Evolutionary conservation across 2,888 invertebrate genomes (phyloP).

Genomic region (Drosophila anomelani): DNA sequence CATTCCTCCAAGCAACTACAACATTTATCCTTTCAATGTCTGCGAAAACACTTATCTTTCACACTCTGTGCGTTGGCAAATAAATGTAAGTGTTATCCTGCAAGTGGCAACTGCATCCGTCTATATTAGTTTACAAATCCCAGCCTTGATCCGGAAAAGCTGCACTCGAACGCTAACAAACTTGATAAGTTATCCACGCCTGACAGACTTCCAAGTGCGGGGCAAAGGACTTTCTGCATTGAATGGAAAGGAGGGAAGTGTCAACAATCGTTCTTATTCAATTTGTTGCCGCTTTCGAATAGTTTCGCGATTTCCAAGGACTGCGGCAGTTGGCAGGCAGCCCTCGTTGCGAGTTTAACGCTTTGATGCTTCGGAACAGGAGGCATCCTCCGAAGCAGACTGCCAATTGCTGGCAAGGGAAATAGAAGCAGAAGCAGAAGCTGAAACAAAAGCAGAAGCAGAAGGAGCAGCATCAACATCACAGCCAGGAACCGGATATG

Average conservation of each 20-base stretch:
- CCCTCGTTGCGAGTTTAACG: constrained; percentile 58
- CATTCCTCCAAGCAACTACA: neutral
- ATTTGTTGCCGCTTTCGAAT: constrained; percentile 50
- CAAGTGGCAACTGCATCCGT: constrained; percentile 13
- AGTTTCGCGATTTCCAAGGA: constrained; percentile 33
- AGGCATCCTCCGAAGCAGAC: constrained; percentile 18
- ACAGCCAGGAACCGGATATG: constrained; percentile 34
- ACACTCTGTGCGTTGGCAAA: constrained; percentile 14
- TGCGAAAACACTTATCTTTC: constrained; percentile 21
- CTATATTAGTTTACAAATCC: constrained; percentile 40
- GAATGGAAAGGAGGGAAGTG: constrained; percentile 39
- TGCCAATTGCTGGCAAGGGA: constrained; percentile 10
- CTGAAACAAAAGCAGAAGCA: neutral
- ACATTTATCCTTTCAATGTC: constrained; percentile 13
- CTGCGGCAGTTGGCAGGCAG: neutral
- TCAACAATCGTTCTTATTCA: constrained; percentile 58
- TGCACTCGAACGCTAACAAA: constrained; percentile 38
- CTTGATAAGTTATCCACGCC: constrained; percentile 45
- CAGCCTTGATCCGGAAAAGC: constrained; percentile 10
- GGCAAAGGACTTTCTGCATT: constrained; percentile 1
- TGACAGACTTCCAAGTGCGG: constrained; percentile 18
- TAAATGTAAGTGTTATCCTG: constrained; percentile 46
- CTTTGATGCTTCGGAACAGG: constrained; percentile 55
- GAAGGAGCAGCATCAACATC: constrained; percentile 1
- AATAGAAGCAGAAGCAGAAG: neutral